Conservation (phyloP, 30 jellyfish, hydroid and myxozoan species). For the Nemopilema nomurai region DNA sequence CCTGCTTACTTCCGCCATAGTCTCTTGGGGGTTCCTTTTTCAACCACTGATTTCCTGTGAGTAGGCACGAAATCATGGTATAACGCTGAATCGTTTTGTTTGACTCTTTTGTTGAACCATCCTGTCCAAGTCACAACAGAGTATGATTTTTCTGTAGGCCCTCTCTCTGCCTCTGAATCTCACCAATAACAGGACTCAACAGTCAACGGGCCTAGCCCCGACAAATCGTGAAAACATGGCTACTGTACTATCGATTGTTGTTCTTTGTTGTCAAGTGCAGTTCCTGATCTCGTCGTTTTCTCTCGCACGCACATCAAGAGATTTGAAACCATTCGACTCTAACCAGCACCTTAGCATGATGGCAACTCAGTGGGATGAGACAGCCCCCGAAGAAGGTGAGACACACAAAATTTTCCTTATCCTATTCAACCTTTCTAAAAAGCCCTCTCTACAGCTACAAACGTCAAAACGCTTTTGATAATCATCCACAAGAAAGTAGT, state of each 20-base stretch:
- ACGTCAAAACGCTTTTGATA: background rate
- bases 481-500: too few relatives aligned
- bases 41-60: constrained; percentile 1
- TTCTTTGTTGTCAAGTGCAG: background rate
- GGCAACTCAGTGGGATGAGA: background rate
- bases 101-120: background rate
- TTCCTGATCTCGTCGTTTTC: background rate
- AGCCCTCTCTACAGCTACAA: background rate
- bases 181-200: background rate
- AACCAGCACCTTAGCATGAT: background rate
- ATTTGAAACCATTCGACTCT: background rate
- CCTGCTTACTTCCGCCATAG: background rate
- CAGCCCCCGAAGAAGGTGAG: background rate
- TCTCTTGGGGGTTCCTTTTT: constrained; percentile 17
- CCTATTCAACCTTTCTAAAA: too few relatives aligned
- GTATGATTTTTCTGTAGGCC: background rate
- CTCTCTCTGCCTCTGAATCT: background rate
- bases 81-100: background rate
- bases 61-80: background rate
- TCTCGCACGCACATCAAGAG: background rate
- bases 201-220: background rate
- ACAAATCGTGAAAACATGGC: background rate
- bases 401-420: background rate
- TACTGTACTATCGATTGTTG: background rate
- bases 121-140: background rate